phyloP scores from a whole-genome alignment of 2,797 vertebrate genomes.

The Pangasius larnaudii region DNA sequence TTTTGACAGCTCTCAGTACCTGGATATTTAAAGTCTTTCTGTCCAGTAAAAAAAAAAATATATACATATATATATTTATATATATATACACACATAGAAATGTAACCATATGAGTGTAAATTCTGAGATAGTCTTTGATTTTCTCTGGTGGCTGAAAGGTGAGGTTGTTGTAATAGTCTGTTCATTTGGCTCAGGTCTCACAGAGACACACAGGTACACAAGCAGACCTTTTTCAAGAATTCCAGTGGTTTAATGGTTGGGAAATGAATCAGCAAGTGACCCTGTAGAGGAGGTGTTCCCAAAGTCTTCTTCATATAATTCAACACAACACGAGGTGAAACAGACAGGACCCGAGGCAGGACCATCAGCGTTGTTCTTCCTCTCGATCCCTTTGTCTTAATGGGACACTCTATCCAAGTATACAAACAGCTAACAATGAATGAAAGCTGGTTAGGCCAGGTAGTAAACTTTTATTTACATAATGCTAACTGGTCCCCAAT shows the following conservation, averaged over 20 bases:
- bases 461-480: background rate
- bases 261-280: background rate
- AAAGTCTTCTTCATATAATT: slow-evolving; percentile 14
- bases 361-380: background rate
- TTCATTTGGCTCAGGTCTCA: slow-evolving; percentile 26
- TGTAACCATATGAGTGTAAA: slow-evolving; percentile 51
- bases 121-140: background rate
- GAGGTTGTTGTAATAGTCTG: slow-evolving; percentile 58
- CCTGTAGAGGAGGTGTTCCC: background rate
- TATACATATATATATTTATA: no score
- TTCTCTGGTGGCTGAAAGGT: slow-evolving; percentile 36
- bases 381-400: background rate
- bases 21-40: slow-evolving; percentile 9
- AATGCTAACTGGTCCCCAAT: background rate
- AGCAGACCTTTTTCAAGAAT: slow-evolving; percentile 15
- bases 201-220: background rate
- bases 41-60: background rate
- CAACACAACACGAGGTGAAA: slow-evolving; percentile 14
- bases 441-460: background rate
- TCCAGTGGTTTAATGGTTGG: slow-evolving; percentile 46
- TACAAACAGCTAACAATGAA: background rate
- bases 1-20: slow-evolving; percentile 7
- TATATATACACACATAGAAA: background rate
- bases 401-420: background rate
- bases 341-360: slow-evolving; percentile 26